phyloP scores from a whole-genome alignment of 1,140 invertebrate genomes.

The Cherax destructor region DNA sequence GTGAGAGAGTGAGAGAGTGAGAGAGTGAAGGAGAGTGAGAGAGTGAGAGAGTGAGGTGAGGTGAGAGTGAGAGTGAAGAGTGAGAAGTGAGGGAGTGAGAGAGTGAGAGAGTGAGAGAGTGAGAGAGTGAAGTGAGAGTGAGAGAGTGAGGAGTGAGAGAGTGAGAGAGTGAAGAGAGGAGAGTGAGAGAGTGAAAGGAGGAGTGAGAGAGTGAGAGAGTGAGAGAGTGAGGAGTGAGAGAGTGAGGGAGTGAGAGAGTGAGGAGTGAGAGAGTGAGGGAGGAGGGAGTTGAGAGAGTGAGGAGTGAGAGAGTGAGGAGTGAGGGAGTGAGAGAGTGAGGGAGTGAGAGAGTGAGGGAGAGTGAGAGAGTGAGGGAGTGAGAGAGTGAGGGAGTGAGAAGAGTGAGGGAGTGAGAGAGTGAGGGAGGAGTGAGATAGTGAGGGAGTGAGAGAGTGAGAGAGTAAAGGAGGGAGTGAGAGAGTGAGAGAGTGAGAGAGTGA shows the following conservation, averaged over 20 bases:
- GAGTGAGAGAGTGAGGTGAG: not conserved
- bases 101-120: not conserved
- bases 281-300: not conserved
- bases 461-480: constrained; percentile 5
- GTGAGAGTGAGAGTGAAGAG: not conserved
- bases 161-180: not conserved
- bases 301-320: not conserved
- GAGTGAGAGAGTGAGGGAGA: not conserved
- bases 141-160: not conserved
- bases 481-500: not conserved
- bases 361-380: constrained; percentile 11
- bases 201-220: not conserved
- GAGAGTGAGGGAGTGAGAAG: constrained; percentile 39
- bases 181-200: too few relatives aligned
- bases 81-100: not conserved
- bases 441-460: not conserved
- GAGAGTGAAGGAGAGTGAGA: constrained; percentile 6
- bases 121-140: constrained; percentile 11
- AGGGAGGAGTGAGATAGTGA: too few relatives aligned
- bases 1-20: not conserved
- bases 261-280: constrained; percentile 5
- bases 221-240: not conserved
- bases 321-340: not conserved
- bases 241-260: too few relatives aligned
- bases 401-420: constrained; percentile 4